phyloP scores from a whole-genome alignment of 2,797 vertebrate species.

The Gastrophryne carolinensis region DNA sequence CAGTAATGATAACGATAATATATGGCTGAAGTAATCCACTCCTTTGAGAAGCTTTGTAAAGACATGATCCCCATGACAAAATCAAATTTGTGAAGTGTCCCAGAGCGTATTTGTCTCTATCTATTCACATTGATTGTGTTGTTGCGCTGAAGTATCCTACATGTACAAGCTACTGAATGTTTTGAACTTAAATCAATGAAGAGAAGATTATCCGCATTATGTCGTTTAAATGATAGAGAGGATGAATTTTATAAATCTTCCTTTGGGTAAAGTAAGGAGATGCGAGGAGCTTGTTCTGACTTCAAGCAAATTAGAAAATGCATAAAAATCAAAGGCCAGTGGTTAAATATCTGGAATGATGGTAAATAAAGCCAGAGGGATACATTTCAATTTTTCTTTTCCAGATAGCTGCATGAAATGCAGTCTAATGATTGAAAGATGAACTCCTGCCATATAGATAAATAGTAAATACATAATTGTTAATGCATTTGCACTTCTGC shows the following conservation, averaged over 20 bases:
- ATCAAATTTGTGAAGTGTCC: slow-evolving; percentile 22
- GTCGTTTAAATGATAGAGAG: slow-evolving; percentile 16
- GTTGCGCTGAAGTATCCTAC: slow-evolving; percentile 38
- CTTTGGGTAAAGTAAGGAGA: neutral
- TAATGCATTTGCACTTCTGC: too few species aligned
- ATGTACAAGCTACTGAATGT: slow-evolving; percentile 21
- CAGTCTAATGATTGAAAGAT: too few species aligned
- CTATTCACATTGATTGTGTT: slow-evolving; percentile 43
- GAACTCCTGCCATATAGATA: too few species aligned
- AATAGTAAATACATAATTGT: too few species aligned
- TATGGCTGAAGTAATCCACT: slow-evolving; percentile 19
- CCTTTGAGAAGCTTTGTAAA: slow-evolving; percentile 22
- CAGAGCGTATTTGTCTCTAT: slow-evolving; percentile 32
- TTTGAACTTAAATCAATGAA: slow-evolving; percentile 33
- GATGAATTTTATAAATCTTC: neutral
- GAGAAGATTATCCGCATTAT: slow-evolving; percentile 32
- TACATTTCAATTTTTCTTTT: neutral
- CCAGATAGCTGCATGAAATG: too few species aligned
- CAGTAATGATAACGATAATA: slow-evolving; percentile 24
- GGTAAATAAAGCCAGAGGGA: neutral
- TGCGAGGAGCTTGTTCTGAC: neutral
- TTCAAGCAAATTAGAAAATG: neutral
- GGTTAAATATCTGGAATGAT: neutral
- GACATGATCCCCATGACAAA: slow-evolving; percentile 24
- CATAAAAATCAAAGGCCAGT: neutral